phyloP scores from a whole-genome alignment of 2,113 vertebrate genomes.

The Oriolus oriolus region DNA sequence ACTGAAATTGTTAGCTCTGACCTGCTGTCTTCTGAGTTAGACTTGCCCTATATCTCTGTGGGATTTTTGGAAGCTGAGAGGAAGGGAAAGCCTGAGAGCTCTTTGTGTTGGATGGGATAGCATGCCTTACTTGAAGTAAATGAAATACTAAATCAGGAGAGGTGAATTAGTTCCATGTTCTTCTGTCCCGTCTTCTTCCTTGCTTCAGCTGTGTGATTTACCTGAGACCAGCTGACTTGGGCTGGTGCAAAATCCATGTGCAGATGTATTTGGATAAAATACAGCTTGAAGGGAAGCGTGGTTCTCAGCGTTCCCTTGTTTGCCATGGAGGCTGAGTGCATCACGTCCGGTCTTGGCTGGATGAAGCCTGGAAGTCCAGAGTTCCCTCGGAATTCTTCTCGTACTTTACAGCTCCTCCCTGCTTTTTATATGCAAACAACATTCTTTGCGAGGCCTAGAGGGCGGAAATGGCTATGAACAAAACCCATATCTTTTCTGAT shows the following conservation, averaged over 20 bases:
- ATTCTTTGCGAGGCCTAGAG: conserved; percentile 21
- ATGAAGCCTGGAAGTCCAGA: conserved; percentile 14
- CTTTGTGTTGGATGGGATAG: not conserved
- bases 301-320: not conserved
- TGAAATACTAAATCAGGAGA: not conserved
- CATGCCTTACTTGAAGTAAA: not conserved
- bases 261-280: not conserved
- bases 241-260: not conserved
- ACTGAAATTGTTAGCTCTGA: not conserved
- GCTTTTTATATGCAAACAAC: conserved; percentile 22
- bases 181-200: not conserved
- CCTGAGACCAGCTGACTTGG: not conserved
- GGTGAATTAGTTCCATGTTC: not conserved
- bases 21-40: not conserved
- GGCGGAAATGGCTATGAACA: not conserved
- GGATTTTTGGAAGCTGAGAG: not conserved
- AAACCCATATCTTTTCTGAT: not conserved
- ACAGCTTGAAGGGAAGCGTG: not conserved
- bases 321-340: not conserved
- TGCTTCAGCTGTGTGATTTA: not conserved
- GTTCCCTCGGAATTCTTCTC: conserved; percentile 22
- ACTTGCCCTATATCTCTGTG: rapidly evolving
- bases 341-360: not conserved
- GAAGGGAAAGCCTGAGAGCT: not conserved
- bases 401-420: conserved; percentile 35